Base-by-base conservation (phyloP, 1,140 invertebrate species). In the Saccostrea cuccullata region DNA sequence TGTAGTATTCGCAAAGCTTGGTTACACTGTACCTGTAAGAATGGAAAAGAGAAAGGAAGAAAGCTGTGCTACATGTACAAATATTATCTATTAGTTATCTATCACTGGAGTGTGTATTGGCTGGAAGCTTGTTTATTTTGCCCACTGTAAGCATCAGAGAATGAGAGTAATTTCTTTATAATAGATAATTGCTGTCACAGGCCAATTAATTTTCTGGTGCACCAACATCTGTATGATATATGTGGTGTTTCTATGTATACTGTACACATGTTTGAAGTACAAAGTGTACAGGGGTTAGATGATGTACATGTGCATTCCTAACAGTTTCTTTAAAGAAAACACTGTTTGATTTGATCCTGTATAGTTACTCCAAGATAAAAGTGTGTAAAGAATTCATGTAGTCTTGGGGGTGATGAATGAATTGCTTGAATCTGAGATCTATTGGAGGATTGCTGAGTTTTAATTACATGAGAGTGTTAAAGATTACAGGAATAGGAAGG, bases 111-210 rank as follows among this genome's bases (percentile, higher is more conserved):
- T 67, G 20, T 67, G 5, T 67, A 67, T 67, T 20, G 60, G 20
- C 23, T 67, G 60, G 60, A n/a, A 67, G 17, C 60, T 67, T 67
- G 60, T 67, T 67, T 67, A 67, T 67, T 20, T 67, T 67, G 23
- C 60, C 20, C 60, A n/a, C 2, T 67, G 6, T 67, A 23, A 20
- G 17, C 60, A n/a, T 0, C 17, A 17, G 60, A 67, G 60, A 67
- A n/a, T 67, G 20, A 17, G 17, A 23, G 23, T 67, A 67, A 67
- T 67, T 67, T 20, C 60, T 67, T 20, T 23, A 67, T 67, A 67
- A 67, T 67, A 20, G 60, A 67, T 20, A 67, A 67, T 67, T n/a
- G 60, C 60, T 67, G 60, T 67, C 60, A 67, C 60, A 23, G 60
- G 20, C 15, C 15, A 67, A 67, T 67, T 23, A 67, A 20, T 23